Evolutionary conservation across 2,888 invertebrate genomes (phyloP).

Genomic region (Diaphora mendica): DNA sequence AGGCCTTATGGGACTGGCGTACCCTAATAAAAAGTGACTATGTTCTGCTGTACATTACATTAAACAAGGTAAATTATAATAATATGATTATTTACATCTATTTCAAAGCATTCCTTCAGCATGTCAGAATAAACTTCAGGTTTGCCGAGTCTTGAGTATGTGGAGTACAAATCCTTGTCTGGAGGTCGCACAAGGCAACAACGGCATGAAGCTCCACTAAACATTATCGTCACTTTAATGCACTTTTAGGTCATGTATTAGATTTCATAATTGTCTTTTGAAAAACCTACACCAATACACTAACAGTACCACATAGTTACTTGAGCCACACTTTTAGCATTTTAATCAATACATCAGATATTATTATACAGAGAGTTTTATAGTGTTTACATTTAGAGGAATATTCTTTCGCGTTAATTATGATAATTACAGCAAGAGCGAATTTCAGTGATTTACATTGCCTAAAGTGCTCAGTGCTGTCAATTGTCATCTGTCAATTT

Average conservation of each 20-base stretch:
- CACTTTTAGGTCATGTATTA: constrained; percentile 6
- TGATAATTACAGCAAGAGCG: constrained; percentile 4
- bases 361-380: not conserved
- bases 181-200: constrained; percentile 75
- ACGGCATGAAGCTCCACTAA: constrained; percentile 59
- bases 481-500: constrained; percentile 5
- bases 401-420: not conserved
- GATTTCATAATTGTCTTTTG: not conserved
- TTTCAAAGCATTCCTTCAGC: constrained; percentile 80
- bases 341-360: not conserved
- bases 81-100: constrained; percentile 67
- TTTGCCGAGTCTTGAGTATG: constrained; percentile 66
- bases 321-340: not conserved
- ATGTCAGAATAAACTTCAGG: constrained; percentile 75
- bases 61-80: not conserved
- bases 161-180: constrained; percentile 69
- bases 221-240: constrained; percentile 52
- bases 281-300: not conserved
- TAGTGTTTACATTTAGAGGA: not conserved
- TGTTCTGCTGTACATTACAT: not conserved
- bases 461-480: not conserved
- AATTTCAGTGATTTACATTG: not conserved
- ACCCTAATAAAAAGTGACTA: too few relatives aligned
- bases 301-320: not conserved
- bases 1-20: too few relatives aligned